phyloP scores from a whole-genome alignment of 92 coral and sea anemone genomes.

The Palythoa grandis region DNA sequence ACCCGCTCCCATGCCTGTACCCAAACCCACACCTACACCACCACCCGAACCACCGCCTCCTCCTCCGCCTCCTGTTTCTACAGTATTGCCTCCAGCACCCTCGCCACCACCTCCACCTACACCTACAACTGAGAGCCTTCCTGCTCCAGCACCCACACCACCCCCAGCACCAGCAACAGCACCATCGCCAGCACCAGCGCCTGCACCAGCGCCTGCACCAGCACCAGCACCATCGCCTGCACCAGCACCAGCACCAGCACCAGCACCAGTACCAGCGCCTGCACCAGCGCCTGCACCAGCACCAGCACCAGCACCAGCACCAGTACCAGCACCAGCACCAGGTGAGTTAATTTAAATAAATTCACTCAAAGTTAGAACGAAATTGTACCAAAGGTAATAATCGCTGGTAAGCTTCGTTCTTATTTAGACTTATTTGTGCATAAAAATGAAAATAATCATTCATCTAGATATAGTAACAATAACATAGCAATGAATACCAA shows the following conservation, averaged over 20 bases:
- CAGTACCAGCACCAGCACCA: slow-evolving; percentile 20
- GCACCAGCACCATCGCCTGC: slow-evolving; percentile 28
- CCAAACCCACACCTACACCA: not conserved
- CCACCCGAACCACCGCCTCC: slow-evolving; percentile 3
- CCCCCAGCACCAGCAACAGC: slow-evolving; percentile 7
- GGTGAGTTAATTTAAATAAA: not conserved
- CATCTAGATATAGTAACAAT: no score
- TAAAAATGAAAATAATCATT: no score
- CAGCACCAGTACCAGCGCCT: slow-evolving; percentile 1
- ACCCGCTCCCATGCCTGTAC: not conserved
- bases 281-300: slow-evolving; percentile 17
- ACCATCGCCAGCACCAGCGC: slow-evolving; percentile 4
- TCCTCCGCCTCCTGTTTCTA: slow-evolving; percentile 6
- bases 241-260: slow-evolving; percentile 16
- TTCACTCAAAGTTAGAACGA: not conserved
- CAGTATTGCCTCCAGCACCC: not conserved
- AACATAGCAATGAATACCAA: no score
- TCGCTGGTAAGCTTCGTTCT: no score
- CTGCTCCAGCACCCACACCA: slow-evolving; percentile 12
- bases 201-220: slow-evolving; percentile 13
- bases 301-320: slow-evolving; percentile 22
- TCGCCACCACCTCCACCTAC: slow-evolving; percentile 28
- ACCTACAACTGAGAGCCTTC: slow-evolving; percentile 20
- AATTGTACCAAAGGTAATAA: not conserved
- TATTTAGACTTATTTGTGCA: no score